phyloP scores from a whole-genome alignment of 2,888 invertebrate species.

The Acrobasis suavella region DNA sequence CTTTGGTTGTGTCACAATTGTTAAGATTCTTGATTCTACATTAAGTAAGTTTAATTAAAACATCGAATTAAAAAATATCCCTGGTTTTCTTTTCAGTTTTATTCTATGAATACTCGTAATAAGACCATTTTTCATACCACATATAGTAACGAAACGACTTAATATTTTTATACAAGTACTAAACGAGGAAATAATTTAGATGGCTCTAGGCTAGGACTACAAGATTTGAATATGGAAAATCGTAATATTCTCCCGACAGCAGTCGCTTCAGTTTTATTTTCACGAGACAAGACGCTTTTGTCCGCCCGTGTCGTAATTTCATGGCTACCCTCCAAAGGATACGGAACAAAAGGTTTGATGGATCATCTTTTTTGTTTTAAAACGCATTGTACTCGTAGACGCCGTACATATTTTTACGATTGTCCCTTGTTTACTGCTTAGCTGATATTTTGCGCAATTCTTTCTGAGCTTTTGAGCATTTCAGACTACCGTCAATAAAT shows the following conservation, averaged over 20 bases:
- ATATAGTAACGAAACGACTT: too few relatives aligned
- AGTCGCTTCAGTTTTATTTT: conserved; percentile 47
- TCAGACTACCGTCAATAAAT: neutral
- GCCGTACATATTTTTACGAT: conserved; percentile 1
- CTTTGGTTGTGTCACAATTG: too few relatives aligned
- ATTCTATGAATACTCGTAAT: too few relatives aligned
- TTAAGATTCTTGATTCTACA: too few relatives aligned
- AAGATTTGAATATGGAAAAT: conserved; percentile 54
- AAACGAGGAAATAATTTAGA: too few relatives aligned
- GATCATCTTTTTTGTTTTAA: conserved; percentile 34
- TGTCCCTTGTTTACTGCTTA: conserved; percentile 5
- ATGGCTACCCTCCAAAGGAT: conserved; percentile 35
- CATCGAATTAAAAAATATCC: too few relatives aligned
- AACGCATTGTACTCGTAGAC: conserved; percentile 15
- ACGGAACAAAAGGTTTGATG: conserved; percentile 38
- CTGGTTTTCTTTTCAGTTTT: too few relatives aligned
- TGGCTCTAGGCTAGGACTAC: conserved; percentile 24
- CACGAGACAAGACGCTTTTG: conserved; percentile 42
- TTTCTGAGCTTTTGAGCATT: neutral
- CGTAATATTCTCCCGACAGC: conserved; percentile 42
- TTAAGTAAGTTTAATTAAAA: too few relatives aligned
- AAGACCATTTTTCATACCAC: too few relatives aligned
- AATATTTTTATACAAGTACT: too few relatives aligned
- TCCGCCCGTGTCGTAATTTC: conserved; percentile 46
- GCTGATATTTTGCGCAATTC: neutral